Evolutionary conservation across 2,113 vertebrate species (phyloP).

Genomic region (Melanostigma gelatinosum): DNA sequence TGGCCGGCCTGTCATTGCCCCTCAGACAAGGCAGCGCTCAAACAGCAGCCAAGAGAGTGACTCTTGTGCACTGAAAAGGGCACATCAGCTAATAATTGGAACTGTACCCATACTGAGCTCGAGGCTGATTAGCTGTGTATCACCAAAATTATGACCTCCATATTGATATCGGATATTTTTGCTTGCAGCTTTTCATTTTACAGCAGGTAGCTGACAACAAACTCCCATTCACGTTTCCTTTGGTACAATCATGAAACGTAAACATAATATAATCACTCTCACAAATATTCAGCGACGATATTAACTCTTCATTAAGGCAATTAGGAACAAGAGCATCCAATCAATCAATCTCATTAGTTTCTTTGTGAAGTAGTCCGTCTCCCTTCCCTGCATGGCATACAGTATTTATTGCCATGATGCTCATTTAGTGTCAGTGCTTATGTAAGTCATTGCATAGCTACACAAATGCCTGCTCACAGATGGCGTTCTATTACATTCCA

Average conservation of each 20-base stretch:
- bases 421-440: slow-evolving; percentile 50
- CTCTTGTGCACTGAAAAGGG: slow-evolving; percentile 68
- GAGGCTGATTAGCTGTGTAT: slow-evolving; percentile 67
- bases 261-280: slow-evolving; percentile 53
- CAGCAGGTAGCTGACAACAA: slow-evolving; percentile 45
- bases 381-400: slow-evolving; percentile 28
- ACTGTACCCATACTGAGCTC: slow-evolving; percentile 55
- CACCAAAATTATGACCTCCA: slow-evolving; percentile 69
- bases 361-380: slow-evolving; percentile 48
- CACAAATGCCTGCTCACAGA: slow-evolving; percentile 48
- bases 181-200: slow-evolving; percentile 29
- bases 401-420: slow-evolving; percentile 46
- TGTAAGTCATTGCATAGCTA: slow-evolving; percentile 37
- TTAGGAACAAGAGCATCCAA: slow-evolving; percentile 59
- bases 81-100: slow-evolving; percentile 70
- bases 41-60: slow-evolving; percentile 49
- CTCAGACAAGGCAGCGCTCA: slow-evolving; percentile 52
- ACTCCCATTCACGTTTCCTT: slow-evolving; percentile 32
- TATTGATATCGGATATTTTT: slow-evolving; percentile 55
- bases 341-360: slow-evolving; percentile 68
- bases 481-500: slow-evolving; percentile 51
- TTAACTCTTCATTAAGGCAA: slow-evolving; percentile 71
- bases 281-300: slow-evolving; percentile 61
- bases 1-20: slow-evolving; percentile 59
- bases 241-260: slow-evolving; percentile 32